Conservation (phyloP, 2,113 vertebrate species). For the sheep (Ovis aries) region ARS-UI_Ramb_v3.0 NC_056073.1:34645001-34645500, state of each 20-base stretch:
- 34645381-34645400: accelerated
- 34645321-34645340: background rate
- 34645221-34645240: background rate
- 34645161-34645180: background rate
- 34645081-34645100: background rate
- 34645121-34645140: background rate
- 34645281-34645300: background rate
- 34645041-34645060: background rate
- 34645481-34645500: too few species aligned
- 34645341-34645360: background rate
- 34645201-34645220: background rate
- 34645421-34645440: too few species aligned
- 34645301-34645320: background rate
- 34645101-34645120: background rate
- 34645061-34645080: background rate
- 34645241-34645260: background rate
- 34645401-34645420: accelerated
- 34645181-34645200: background rate
- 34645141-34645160: background rate
- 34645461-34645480: too few species aligned
- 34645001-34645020: background rate
- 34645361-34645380: background rate
- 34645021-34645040: background rate
- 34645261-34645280: background rate
- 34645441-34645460: too few species aligned